phyloP scores from a whole-genome alignment of 2,888 invertebrate species.

The Sthenelais limicola region DNA sequence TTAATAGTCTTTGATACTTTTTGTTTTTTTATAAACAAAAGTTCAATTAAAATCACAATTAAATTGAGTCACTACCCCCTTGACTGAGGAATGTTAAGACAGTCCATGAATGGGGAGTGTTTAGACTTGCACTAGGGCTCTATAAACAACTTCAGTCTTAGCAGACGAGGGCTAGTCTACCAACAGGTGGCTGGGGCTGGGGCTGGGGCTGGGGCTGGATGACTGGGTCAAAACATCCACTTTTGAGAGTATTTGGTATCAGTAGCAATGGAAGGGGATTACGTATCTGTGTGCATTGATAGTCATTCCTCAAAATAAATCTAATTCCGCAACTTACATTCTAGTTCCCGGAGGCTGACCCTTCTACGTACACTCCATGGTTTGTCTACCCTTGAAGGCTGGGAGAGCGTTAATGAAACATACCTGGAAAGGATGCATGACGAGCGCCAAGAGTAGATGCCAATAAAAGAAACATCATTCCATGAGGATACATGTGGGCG shows the following conservation, averaged over 20 bases:
- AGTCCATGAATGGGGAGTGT: too few relatives aligned
- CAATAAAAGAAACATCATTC: too few relatives aligned
- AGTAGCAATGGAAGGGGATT: background rate
- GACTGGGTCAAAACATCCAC: background rate
- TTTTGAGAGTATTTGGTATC: background rate
- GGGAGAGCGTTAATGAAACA: too few relatives aligned
- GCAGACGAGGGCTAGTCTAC: too few relatives aligned
- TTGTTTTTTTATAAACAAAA: background rate
- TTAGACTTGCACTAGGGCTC: too few relatives aligned
- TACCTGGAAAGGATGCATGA: too few relatives aligned
- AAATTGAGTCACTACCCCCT: too few relatives aligned
- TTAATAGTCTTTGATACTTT: background rate
- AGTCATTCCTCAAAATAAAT: background rate
- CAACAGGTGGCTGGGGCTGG: background rate
- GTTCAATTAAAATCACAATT: background rate
- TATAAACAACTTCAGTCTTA: too few relatives aligned
- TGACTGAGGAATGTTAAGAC: too few relatives aligned
- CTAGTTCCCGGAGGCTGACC: constrained; percentile 62
- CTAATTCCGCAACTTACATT: constrained; percentile 44
- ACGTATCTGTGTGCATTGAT: background rate
- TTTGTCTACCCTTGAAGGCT: constrained; percentile 56
- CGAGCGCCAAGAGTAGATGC: too few relatives aligned
- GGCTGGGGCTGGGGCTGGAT: background rate
- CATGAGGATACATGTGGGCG: too few relatives aligned
- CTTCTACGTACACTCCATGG: constrained; percentile 63